phyloP scores from a whole-genome alignment of 37 sponge, comb jelly and placozoan species.

The Chondrosia reniformis region DNA sequence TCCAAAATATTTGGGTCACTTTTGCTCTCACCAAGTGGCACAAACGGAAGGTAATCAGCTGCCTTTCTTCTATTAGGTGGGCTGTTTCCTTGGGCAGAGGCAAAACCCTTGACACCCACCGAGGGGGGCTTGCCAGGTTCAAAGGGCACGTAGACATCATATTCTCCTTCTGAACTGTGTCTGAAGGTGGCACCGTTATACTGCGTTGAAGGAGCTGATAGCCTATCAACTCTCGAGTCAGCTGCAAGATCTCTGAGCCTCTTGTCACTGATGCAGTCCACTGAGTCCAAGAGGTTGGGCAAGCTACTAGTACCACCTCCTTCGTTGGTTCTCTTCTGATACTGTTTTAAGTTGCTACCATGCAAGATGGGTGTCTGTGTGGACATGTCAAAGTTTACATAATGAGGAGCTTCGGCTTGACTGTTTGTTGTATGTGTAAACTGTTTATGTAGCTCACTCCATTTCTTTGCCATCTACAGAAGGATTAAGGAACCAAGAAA shows the following conservation, averaged over 20 bases:
- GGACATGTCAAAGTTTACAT: not conserved
- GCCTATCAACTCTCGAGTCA: too few species aligned
- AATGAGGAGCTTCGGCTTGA: not conserved
- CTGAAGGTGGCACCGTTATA: too few species aligned
- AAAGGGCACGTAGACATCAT: constrained; percentile 19
- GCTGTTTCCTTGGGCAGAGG: not conserved
- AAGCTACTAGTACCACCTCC: not conserved
- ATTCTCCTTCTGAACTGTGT: not conserved
- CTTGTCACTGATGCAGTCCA: too few species aligned
- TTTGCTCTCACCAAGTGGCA: constrained; percentile 5
- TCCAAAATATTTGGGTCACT: constrained; percentile 13
- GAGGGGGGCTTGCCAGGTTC: not conserved
- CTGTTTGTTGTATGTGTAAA: not conserved
- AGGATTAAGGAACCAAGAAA: not conserved
- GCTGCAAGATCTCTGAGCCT: too few species aligned
- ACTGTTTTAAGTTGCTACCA: not conserved
- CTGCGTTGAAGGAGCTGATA: too few species aligned
- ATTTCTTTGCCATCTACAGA: constrained; percentile 11
- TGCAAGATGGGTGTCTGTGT: not conserved
- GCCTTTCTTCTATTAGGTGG: not conserved
- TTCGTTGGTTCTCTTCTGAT: not conserved
- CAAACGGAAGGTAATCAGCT: constrained; percentile 15
- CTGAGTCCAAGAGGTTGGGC: too few species aligned
- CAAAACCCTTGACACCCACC: not conserved
- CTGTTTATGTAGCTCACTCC: constrained; percentile 4